These are phyloP conservation scores for Osmoderma eremita DNA, from an alignment of 2,888 invertebrate genomes.

Conservation along the genomic window DNA sequence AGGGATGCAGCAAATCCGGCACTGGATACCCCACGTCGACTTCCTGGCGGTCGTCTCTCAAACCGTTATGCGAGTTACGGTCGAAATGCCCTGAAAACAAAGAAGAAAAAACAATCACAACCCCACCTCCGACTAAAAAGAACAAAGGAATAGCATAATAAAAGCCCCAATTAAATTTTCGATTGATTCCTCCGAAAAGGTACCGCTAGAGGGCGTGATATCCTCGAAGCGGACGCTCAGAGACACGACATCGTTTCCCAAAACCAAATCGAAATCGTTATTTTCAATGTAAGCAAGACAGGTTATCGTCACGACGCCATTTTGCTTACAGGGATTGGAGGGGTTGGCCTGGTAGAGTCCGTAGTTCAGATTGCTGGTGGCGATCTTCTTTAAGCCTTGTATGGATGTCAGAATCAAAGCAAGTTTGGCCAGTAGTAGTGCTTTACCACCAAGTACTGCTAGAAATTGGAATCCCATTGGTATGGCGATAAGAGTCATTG, in stretches of 20 bases:
- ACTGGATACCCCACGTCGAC: constrained; percentile 43
- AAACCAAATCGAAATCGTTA: constrained; percentile 21
- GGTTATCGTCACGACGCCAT: not conserved
- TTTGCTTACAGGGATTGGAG: constrained; percentile 45
- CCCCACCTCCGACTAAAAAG: not conserved
- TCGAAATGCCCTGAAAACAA: constrained; percentile 58
- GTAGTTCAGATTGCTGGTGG: constrained; percentile 78
- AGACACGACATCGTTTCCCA: constrained; percentile 23
- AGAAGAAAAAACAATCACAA: constrained; percentile 23
- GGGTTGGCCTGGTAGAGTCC: constrained; percentile 75
- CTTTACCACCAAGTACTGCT: constrained; percentile 84
- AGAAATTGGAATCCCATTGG: constrained; percentile 88
- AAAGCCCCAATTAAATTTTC: not conserved
- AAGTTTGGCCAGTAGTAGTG: constrained; percentile 82
- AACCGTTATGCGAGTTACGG: constrained; percentile 55
- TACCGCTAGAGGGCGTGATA: constrained; percentile 11
- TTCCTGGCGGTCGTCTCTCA: constrained; percentile 42
- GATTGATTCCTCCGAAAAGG: not conserved
- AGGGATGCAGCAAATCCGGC: constrained; percentile 40
- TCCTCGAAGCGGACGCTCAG: constrained; percentile 24
- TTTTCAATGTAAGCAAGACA: not conserved
- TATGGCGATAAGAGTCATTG: constrained; percentile 79
- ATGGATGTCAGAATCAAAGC: constrained; percentile 82
- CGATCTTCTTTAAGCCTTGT: constrained; percentile 82
- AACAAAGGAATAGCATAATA: not conserved